Evolutionary conservation across 2,113 vertebrate species (phyloP), one percentile per base, ranked within the genome.

Genomic region (Neofelis nebulosa): DNA sequence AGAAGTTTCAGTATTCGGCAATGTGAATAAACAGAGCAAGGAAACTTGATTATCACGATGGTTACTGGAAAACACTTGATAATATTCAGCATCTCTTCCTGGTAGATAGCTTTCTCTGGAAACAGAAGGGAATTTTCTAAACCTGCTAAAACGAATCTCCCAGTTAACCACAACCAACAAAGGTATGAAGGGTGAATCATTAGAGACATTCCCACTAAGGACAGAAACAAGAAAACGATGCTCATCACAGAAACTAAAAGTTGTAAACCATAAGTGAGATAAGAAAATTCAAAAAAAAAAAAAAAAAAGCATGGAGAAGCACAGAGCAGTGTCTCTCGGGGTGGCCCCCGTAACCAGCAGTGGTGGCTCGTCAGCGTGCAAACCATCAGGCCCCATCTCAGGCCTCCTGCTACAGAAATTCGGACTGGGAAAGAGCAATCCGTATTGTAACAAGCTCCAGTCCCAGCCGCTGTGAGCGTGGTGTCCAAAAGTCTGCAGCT

Each of bases 101-200:
- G 89, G 94, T 16, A 80, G 80, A 45, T 31, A 63, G 79, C 76
- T 29, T 85, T 85, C 80, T 29, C 63, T 86, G 85, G 65, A 93
- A 95, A 93, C 55, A 66, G 52, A 80, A 89, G 88, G 80, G 48
- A 50, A 74, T 29, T 91, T 90, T 91, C 81, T 52, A 27, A 90
- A 31, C 29, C 31, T 5, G 10, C 33, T 27, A 27, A 90, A 88
- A 80, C 19, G 18, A n/a, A 74, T 45, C 66, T 57, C 45, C 91
- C 63, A 57, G 33, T 18, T 55, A 74, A 50, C 15, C 66, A n/a
- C 91, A 48, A 66, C 18, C 21, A 27, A 13, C 25, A 16, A 15
- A 15, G 2, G 1, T 2, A n/a, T 2, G 73, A 79, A 66, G 33
- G 65, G 3, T 41, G 86, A 81, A 57, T 66, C 80, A n/a, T 25